phyloP scores from a whole-genome alignment of 2,113 vertebrate species.

The Apodemus sylvaticus region DNA sequence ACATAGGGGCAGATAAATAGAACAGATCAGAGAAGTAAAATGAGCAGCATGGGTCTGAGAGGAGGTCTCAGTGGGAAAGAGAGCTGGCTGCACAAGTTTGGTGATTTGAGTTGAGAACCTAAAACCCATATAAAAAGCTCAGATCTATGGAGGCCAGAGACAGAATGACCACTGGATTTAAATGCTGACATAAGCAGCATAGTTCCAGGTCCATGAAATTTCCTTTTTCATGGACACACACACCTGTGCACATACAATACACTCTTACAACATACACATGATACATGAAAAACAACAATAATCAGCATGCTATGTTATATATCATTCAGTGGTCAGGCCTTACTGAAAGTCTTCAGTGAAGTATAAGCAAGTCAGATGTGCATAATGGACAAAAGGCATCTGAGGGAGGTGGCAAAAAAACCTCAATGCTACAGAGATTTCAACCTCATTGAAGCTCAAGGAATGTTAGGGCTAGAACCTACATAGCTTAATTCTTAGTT shows the following conservation, averaged over 20 bases:
- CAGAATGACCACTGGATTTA: background rate
- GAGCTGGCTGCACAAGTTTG: background rate
- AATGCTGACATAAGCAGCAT: background rate
- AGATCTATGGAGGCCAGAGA: too few relatives aligned
- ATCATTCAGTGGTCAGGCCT: background rate
- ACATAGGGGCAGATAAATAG: background rate
- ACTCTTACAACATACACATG: background rate
- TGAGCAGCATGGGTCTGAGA: background rate
- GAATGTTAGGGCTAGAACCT: background rate
- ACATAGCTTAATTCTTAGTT: conserved; percentile 24
- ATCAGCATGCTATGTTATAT: background rate
- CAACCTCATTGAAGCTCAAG: conserved; percentile 38
- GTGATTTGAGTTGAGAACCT: background rate
- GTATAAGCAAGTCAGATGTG: background rate
- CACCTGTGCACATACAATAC: background rate
- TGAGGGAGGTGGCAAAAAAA: background rate
- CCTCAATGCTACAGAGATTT: background rate
- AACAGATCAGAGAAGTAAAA: conserved; percentile 21
- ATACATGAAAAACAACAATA: background rate
- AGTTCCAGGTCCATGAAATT: background rate
- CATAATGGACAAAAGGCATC: background rate
- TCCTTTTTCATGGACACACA: background rate
- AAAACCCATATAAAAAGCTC: background rate
- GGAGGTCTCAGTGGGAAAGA: background rate
- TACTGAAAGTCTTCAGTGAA: conserved; percentile 12